Conservation (phyloP, 2,888 invertebrate genomes). For the Nemapogon koenigi region DNA sequence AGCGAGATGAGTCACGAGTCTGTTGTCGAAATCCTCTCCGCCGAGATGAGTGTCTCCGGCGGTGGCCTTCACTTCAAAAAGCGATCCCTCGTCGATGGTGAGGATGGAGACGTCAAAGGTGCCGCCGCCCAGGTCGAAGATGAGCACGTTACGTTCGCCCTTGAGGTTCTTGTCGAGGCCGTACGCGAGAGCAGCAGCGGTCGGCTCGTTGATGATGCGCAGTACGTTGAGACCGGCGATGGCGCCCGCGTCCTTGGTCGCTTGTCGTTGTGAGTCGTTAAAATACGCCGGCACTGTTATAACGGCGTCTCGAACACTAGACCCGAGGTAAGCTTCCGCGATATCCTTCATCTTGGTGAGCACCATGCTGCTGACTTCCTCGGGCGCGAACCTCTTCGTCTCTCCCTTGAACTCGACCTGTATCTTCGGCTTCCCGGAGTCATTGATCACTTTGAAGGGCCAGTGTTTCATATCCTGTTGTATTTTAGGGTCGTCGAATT, state of each 20-base stretch:
- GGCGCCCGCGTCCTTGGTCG: conserved; percentile 84
- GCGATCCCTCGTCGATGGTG: conserved; percentile 77
- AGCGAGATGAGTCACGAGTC: conserved; percentile 70
- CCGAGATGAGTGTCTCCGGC: conserved; percentile 87
- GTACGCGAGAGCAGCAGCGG: conserved; percentile 76
- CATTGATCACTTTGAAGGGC: conserved; percentile 78
- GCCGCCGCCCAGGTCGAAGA: conserved; percentile 70
- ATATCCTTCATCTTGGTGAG: conserved; percentile 66
- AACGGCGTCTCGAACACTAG: conserved; percentile 73
- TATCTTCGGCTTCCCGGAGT: conserved; percentile 71
- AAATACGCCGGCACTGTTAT: conserved; percentile 83
- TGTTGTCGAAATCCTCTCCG: conserved; percentile 73
- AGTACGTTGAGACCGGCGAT: conserved; percentile 80
- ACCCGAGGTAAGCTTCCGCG: conserved; percentile 75
- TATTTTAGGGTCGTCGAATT: conserved; percentile 76
- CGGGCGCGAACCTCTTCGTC: conserved; percentile 69
- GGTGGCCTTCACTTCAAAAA: conserved; percentile 81
- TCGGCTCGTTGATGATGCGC: conserved; percentile 84
- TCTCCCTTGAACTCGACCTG: conserved; percentile 72
- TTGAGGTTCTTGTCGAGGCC: conserved; percentile 72
- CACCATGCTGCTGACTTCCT: conserved; percentile 76
- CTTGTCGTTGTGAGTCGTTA: conserved; percentile 77
- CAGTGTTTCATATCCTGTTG: conserved; percentile 83
- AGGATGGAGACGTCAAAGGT: conserved; percentile 86
- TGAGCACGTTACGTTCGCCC: conserved; percentile 68